These are phyloP conservation scores for Megalops atlanticus DNA, from an alignment of 2,113 vertebrate genomes.

Conservation along the genomic window DNA sequence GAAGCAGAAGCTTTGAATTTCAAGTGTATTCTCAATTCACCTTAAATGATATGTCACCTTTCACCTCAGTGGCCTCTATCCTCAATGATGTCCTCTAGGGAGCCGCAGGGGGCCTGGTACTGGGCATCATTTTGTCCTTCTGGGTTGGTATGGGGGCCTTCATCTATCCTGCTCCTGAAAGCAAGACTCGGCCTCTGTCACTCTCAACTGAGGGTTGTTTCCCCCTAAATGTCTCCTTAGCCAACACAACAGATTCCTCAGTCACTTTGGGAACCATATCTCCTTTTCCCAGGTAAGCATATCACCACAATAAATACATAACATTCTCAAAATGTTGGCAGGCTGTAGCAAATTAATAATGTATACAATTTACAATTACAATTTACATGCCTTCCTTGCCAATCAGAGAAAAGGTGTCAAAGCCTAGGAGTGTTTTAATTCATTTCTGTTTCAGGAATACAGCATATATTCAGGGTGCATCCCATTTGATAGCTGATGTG, in stretches of 20 bases:
- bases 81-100: no score
- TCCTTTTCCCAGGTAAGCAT: conserved; percentile 58
- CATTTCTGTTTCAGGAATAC: no score
- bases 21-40: no score
- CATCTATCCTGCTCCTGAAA: conserved; percentile 66
- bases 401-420: neutral
- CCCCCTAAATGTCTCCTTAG: conserved; percentile 29
- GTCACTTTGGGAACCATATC: neutral
- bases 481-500: no score
- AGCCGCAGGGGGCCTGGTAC: conserved; percentile 70
- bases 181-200: conserved; percentile 66
- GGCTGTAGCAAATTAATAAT: neutral
- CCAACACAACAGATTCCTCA: conserved; percentile 42
- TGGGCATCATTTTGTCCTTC: conserved; percentile 71
- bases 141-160: conserved; percentile 75
- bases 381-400: neutral
- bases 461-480: no score
- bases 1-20: no score
- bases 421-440: neutral
- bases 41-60: no score
- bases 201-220: conserved; percentile 69
- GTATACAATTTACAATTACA: neutral
- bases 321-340: neutral
- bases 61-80: no score
- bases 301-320: neutral